These are phyloP conservation scores for Antechinus flavipes DNA, from an alignment of 2,113 vertebrate genomes.

Conservation along the genomic window DNA sequence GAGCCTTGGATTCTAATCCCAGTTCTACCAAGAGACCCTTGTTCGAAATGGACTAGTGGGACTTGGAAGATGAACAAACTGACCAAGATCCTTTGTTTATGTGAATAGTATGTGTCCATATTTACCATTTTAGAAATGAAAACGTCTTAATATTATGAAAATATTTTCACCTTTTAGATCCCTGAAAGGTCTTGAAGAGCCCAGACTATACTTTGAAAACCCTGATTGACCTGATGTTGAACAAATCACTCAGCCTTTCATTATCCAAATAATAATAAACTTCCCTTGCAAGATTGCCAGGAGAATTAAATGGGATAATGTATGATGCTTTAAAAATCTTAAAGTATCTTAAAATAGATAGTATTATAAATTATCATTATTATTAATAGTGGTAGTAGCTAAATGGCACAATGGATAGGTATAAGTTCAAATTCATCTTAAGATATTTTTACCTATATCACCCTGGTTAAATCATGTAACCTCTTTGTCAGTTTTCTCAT, in stretches of 20 bases:
- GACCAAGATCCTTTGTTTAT: too few species aligned
- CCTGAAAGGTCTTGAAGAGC: too few species aligned
- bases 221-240: neutral
- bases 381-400: neutral
- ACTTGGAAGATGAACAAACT: neutral
- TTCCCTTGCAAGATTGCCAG: neutral
- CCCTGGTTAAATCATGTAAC: neutral
- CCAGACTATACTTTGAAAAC: too few species aligned
- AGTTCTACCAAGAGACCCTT: neutral
- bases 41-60: neutral
- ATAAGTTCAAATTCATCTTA: neutral
- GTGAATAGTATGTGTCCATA: too few species aligned
- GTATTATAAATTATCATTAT: too few species aligned
- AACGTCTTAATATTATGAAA: too few species aligned
- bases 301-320: neutral
- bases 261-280: neutral
- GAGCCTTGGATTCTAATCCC: neutral
- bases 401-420: neutral
- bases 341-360: neutral
- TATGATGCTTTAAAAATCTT: neutral
- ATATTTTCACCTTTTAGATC: too few species aligned
- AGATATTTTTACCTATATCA: neutral
- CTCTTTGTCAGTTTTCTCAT: neutral
- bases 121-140: too few species aligned
- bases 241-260: neutral